These are phyloP conservation scores for Ectobius pallidus DNA, from an alignment of 2,888 invertebrate genomes.

Conservation along the genomic window DNA sequence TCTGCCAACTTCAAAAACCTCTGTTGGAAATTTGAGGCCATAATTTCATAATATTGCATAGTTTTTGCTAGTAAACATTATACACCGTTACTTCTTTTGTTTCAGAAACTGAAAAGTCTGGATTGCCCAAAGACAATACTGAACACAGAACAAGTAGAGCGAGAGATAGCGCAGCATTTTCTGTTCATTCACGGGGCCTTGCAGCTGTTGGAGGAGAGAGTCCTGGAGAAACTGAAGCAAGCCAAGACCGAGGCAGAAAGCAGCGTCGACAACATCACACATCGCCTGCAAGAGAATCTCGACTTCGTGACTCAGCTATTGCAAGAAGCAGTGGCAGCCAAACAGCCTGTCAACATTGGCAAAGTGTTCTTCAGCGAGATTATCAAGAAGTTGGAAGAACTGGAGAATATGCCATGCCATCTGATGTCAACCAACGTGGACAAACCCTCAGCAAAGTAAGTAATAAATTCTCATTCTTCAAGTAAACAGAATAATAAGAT, in stretches of 20 bases:
- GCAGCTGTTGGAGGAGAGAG: constrained; percentile 60
- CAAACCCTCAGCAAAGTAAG: too few species aligned
- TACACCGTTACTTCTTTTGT: too few species aligned
- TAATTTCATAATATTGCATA: too few species aligned
- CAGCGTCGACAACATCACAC: constrained; percentile 45
- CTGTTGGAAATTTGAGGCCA: too few species aligned
- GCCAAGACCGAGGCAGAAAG: constrained; percentile 27
- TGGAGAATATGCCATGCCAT: constrained; percentile 48
- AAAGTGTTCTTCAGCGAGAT: constrained; percentile 48
- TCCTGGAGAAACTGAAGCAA: constrained; percentile 53
- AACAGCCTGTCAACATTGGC: constrained; percentile 36
- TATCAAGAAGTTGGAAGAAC: constrained; percentile 45
- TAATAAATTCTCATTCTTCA: too few species aligned
- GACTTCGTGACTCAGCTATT: constrained; percentile 49
- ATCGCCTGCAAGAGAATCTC: constrained; percentile 49
- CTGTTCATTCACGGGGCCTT: constrained; percentile 59
- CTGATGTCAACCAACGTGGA: constrained; percentile 55
- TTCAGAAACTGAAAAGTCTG: constrained; percentile 15
- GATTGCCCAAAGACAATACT: too few species aligned
- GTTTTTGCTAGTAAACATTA: too few species aligned
- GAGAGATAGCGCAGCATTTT: constrained; percentile 53
- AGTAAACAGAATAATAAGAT: too few species aligned
- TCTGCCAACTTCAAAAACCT: too few species aligned
- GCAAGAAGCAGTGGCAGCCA: constrained; percentile 36
- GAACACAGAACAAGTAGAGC: neutral